Base-by-base conservation (phyloP, 2,888 invertebrate genomes). In the Leptothorax acervorum region DNA sequence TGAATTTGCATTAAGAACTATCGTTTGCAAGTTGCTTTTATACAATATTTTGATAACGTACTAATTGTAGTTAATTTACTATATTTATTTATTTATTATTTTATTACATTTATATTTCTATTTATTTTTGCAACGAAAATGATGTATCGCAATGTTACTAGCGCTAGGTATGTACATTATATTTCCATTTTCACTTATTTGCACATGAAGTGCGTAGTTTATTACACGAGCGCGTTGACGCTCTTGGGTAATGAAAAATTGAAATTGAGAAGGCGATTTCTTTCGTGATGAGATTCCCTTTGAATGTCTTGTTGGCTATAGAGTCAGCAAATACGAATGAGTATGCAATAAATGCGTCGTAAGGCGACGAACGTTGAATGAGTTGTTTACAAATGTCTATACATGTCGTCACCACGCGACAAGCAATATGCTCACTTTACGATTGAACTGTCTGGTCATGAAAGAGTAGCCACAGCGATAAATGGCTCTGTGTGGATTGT, bases 401-500 rank as follows among this genome's bases (percentile, higher is more conserved):
- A 71, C 51, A 15, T 18, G 23, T 55, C 71, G 12, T 39, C 18
- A 66, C 23, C 15, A 23, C 23, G 42, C 18, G 35, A 48, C 62
- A 60, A 31, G 28, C 42, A 73, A 60, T 60, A 60, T 57, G 42
- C 28, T 60, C 42, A 12, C 28, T 73, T 73, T 76, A 60, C 18
- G n/a, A 81, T 81, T 78, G 31, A 70, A 78, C n/a, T 81, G 8
- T 60, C 39, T 42, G 63, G 18, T 42, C n/a, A 18, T 42, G 70
- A 66, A 81, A 81, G 48, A 70, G n/a, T 75, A 70, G 71, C 60
- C 31, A 42, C 9, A 31, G 28, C 76, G 9, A 42, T 60, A 76
- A 83, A 74, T 66, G 81, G 48, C 39, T 48, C 28, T 53, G 28
- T 31, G 68, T 57, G 68, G 71, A 68, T 23, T 42, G 76, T 68